Evolutionary conservation across 2,888 invertebrate species (phyloP).

Genomic region (Drosophila sordidapex): DNA sequence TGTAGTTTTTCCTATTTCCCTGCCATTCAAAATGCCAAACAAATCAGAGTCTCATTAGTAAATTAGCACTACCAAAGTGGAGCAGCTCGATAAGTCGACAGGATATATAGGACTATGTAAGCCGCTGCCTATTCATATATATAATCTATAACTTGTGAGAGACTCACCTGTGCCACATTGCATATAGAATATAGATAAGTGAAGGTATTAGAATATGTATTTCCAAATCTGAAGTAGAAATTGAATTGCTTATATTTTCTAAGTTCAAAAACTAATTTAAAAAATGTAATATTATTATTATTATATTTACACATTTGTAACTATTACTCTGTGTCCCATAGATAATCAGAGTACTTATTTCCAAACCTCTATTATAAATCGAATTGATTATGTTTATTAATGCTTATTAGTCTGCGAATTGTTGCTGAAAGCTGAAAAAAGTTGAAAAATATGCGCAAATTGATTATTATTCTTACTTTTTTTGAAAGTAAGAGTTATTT

Average conservation of each 20-base stretch:
- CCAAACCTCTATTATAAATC: too few species aligned
- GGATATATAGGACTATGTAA: not conserved
- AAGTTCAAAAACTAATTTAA: not conserved
- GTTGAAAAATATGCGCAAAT: too few species aligned
- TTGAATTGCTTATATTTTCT: not conserved
- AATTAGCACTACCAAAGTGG: slow-evolving; percentile 71
- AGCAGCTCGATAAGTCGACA: slow-evolving; percentile 12
- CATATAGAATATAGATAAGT: not conserved
- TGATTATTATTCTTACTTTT: too few species aligned
- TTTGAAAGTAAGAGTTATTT: too few species aligned
- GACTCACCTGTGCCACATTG: not conserved
- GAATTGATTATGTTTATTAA: too few species aligned
- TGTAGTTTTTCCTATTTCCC: slow-evolving; percentile 3
- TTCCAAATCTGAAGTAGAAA: not conserved
- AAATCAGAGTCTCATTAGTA: slow-evolving; percentile 82
- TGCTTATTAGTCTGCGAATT: too few species aligned
- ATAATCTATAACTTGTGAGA: not conserved
- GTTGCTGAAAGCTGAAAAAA: too few species aligned
- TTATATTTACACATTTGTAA: not conserved
- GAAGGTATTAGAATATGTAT: not conserved
- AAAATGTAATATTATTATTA: not conserved
- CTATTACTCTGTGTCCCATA: not conserved
- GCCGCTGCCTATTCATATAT: slow-evolving; percentile 16
- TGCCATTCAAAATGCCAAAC: slow-evolving; percentile 46
- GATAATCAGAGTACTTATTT: too few species aligned